Evolutionary conservation across 2,113 vertebrate genomes (phyloP).

Genomic region (Callipepla squamata): DNA sequence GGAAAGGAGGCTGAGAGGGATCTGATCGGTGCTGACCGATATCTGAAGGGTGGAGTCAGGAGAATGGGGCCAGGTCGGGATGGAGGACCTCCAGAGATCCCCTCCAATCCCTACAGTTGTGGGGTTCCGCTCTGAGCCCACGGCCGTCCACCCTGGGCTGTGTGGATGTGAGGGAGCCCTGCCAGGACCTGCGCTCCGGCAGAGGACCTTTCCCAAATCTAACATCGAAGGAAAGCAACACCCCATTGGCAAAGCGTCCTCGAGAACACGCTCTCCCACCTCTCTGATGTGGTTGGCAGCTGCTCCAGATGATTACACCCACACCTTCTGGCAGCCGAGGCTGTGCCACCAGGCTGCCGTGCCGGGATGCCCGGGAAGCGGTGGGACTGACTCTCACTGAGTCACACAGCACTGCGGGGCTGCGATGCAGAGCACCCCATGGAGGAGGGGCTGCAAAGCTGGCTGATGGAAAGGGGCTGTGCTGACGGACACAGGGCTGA

Average conservation of each 20-base stretch:
- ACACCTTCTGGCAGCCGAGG: constrained; percentile 1
- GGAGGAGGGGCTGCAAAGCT: too few relatives aligned
- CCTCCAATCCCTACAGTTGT: too few relatives aligned
- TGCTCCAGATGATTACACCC: background rate
- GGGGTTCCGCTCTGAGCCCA: too few relatives aligned
- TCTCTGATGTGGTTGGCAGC: constrained; percentile 12
- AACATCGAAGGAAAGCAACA: accelerated
- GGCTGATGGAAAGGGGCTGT: too few relatives aligned
- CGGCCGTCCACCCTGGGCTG: background rate
- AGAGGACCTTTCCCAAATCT: background rate
- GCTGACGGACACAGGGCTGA: too few relatives aligned
- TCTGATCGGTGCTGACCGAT: too few relatives aligned
- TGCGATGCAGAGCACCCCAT: too few relatives aligned
- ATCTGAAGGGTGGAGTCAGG: too few relatives aligned
- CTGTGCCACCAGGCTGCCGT: background rate
- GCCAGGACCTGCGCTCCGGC: background rate
- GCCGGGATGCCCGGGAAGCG: background rate
- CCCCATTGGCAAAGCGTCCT: background rate
- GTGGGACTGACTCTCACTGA: background rate
- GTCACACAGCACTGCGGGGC: background rate
- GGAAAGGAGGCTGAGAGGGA: too few relatives aligned
- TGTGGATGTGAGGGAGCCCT: accelerated
- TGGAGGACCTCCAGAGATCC: too few relatives aligned
- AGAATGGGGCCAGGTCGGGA: too few relatives aligned
- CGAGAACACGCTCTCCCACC: background rate